A percentile compares a stretch with the other conserved stretches of the same genome.
Evolutionary conservation across 2,113 vertebrate genomes (phyloP).

Genomic region (Montifringilla adamsi): DNA sequence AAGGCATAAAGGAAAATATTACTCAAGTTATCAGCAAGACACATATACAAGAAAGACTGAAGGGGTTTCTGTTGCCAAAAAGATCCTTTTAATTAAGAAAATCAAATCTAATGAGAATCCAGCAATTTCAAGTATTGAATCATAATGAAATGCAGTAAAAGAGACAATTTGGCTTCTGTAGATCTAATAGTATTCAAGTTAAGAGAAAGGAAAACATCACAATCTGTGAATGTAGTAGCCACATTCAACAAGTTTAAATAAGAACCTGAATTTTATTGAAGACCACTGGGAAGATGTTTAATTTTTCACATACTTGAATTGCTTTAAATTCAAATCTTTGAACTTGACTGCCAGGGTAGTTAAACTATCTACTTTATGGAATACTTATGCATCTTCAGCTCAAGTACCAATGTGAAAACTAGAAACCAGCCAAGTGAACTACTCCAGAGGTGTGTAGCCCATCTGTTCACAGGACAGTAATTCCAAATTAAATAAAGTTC

Average conservation of each 20-base stretch:
- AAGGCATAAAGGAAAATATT: not conserved
- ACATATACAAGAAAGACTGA: not conserved
- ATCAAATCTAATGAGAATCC: not conserved
- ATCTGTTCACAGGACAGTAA: not conserved
- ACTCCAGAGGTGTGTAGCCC: not conserved
- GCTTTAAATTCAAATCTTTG: no score
- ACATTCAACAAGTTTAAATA: not conserved
- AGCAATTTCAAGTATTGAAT: not conserved
- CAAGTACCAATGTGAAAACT: not conserved
- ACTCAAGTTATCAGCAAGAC: not conserved
- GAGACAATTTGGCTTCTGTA: not conserved
- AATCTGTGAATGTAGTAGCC: not conserved
- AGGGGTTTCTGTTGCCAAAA: not conserved
- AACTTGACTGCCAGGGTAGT: not conserved
- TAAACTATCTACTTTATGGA: not conserved
- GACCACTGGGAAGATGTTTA: no score
- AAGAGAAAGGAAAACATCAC: not conserved
- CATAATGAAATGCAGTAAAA: not conserved
- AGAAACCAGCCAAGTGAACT: not conserved
- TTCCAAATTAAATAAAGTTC: not conserved
- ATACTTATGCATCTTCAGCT: not conserved
- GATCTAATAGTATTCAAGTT: not conserved
- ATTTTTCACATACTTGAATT: no score
- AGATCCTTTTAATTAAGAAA: not conserved
- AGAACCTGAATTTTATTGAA: not conserved